phyloP scores from a whole-genome alignment of 2,888 invertebrate genomes.

The Ormyrus labotus region DNA sequence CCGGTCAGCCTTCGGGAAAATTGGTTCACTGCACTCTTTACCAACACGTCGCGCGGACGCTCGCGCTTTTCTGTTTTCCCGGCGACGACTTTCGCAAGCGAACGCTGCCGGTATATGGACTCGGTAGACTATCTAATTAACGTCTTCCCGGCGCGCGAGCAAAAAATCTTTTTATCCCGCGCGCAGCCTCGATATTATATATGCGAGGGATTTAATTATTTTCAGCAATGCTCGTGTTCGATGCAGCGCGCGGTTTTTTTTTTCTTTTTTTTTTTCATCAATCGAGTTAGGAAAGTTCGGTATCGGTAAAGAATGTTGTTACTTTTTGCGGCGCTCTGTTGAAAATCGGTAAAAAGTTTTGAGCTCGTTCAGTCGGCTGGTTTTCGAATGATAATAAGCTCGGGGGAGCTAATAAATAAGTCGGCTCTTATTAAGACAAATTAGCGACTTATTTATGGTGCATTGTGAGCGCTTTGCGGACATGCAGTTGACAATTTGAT shows the following conservation, averaged over 20 bases:
- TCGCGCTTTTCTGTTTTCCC: neutral
- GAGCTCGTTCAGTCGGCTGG: too few relatives aligned
- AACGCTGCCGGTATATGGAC: neutral
- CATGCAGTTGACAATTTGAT: too few relatives aligned
- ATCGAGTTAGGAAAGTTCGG: neutral
- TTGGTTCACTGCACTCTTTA: constrained; percentile 24
- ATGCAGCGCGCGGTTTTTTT: too few relatives aligned
- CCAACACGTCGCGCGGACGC: too few relatives aligned
- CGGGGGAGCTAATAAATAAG: too few relatives aligned
- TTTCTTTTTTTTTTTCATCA: too few relatives aligned
- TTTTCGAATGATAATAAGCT: too few relatives aligned
- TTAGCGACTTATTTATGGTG: too few relatives aligned
- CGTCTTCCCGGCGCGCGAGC: constrained; percentile 20
- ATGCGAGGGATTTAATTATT: neutral
- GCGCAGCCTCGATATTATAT: neutral
- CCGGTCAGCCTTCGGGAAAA: neutral
- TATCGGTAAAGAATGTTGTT: neutral
- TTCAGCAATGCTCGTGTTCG: neutral
- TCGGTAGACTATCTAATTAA: constrained; percentile 29
- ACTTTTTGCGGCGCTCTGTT: too few relatives aligned
- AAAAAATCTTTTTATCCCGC: neutral
- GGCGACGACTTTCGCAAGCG: neutral
- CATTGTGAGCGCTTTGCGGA: too few relatives aligned
- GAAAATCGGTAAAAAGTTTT: too few relatives aligned
- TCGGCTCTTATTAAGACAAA: too few relatives aligned